phyloP scores from a whole-genome alignment of 2,113 vertebrate species.

The Lycaon pictus region DNA sequence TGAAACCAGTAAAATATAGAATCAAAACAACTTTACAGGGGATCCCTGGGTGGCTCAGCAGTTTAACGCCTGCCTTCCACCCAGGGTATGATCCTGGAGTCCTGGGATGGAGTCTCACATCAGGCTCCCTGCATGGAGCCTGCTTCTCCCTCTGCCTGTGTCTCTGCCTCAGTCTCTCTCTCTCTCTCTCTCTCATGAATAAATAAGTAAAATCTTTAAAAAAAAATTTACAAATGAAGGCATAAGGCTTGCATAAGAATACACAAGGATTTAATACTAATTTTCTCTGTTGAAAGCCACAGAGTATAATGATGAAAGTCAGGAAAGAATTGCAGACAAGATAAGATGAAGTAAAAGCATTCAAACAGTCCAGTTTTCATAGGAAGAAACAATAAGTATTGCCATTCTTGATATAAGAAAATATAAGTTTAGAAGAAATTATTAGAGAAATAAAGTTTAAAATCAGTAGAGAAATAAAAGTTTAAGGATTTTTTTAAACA shows the following conservation, averaged over 20 bases:
- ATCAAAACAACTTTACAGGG: neutral
- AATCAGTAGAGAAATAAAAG: neutral
- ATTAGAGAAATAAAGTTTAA: neutral
- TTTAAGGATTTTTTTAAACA: neutral
- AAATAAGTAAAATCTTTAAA: too few species aligned
- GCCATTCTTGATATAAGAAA: neutral
- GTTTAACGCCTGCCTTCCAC: too few species aligned
- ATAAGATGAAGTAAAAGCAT: conserved; percentile 11
- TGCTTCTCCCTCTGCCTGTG: too few species aligned
- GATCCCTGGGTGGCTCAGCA: too few species aligned
- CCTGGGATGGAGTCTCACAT: too few species aligned
- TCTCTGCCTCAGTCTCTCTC: too few species aligned
- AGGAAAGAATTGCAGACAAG: neutral
- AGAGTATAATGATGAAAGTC: conserved; percentile 25
- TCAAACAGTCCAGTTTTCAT: neutral
- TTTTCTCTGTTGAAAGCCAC: conserved; percentile 3
- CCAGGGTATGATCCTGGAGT: too few species aligned
- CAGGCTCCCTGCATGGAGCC: too few species aligned
- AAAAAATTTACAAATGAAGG: neutral
- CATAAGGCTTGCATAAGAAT: neutral
- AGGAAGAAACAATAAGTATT: neutral
- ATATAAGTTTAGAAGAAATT: neutral
- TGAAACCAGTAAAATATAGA: neutral
- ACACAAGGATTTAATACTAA: neutral
- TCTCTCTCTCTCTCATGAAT: too few species aligned